Conservation (phyloP, 2,888 invertebrate species). For the Volucella bombylans region DNA sequence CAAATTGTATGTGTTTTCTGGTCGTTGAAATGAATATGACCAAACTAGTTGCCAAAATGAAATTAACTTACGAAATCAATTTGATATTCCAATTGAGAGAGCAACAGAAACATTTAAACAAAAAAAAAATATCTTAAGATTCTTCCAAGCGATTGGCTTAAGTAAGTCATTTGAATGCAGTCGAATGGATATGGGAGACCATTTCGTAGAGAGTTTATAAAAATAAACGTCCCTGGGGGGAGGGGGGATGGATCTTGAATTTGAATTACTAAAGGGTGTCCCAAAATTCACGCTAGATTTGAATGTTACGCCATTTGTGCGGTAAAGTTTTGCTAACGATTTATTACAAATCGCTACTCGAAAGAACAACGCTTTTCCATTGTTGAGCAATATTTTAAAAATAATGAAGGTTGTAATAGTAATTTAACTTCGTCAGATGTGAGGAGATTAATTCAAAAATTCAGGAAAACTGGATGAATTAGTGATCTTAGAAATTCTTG, state of each 20-base stretch:
- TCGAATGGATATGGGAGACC: slow-evolving; percentile 66
- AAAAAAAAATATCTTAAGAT: slow-evolving; percentile 9
- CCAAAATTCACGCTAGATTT: too few relatives aligned
- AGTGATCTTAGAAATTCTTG: too few relatives aligned
- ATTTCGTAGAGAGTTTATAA: slow-evolving; percentile 67
- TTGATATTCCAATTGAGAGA: slow-evolving; percentile 24
- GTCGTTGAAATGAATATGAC: slow-evolving; percentile 34
- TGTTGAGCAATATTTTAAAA: too few relatives aligned
- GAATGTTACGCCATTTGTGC: too few relatives aligned
- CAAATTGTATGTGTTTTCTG: slow-evolving; percentile 15
- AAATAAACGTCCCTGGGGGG: slow-evolving; percentile 22
- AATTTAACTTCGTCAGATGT: too few relatives aligned
- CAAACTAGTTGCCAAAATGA: slow-evolving; percentile 17
- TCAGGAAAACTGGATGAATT: too few relatives aligned
- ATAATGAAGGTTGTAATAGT: too few relatives aligned
- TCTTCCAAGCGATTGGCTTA: slow-evolving; percentile 65
- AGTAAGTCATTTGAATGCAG: slow-evolving; percentile 70
- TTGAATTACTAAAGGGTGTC: slow-evolving; percentile 35
- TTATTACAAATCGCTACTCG: too few relatives aligned
- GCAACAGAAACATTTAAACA: not conserved
- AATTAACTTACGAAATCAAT: slow-evolving; percentile 44
- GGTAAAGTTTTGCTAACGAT: too few relatives aligned
- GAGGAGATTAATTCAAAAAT: too few relatives aligned
- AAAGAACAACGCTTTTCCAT: too few relatives aligned
- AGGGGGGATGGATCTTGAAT: not conserved